Percentiles rank a stretch among this genome's conserved stretches.
Conservation (phyloP, 2,888 invertebrate species). For the Drosophila mimetica region DNA sequence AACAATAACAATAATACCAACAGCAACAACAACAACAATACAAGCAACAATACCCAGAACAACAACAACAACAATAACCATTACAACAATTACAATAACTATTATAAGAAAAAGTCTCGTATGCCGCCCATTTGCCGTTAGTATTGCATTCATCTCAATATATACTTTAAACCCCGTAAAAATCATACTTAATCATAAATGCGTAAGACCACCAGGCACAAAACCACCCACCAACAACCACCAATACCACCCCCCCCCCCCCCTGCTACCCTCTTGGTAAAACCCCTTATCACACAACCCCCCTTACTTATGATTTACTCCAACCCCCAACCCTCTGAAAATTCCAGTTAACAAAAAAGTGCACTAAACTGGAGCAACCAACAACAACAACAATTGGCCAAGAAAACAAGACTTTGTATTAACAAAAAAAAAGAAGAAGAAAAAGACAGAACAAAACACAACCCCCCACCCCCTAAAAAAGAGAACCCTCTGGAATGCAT, state of each 20-base stretch:
- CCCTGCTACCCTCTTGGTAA: background rate
- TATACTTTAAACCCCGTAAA: conserved; percentile 26
- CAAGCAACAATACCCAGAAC: conserved; percentile 54
- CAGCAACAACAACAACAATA: conserved; percentile 69
- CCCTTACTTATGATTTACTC: conserved; percentile 3
- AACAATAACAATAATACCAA: conserved; percentile 54
- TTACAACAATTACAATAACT: conserved; percentile 84
- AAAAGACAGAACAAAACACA: background rate
- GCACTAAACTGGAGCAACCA: conserved; percentile 21
- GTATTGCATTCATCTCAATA: conserved; percentile 74
- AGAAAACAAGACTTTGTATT: conserved; percentile 9
- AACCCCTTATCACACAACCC: background rate
- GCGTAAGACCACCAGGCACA: conserved; percentile 8
- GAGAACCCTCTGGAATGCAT: conserved; percentile 19
- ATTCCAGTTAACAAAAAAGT: conserved; percentile 8
- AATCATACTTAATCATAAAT: conserved; percentile 13
- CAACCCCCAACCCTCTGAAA: background rate
- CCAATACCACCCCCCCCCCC: background rate
- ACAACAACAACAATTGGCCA: conserved; percentile 20
- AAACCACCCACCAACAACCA: background rate
- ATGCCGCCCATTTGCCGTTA: conserved; percentile 84
- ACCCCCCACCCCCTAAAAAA: background rate
- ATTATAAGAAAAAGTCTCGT: conserved; percentile 84
- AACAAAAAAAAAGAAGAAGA: too few relatives aligned
- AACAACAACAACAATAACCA: conserved; percentile 82